A percentile compares a stretch with the other conserved stretches of the same genome.
phyloP scores from a whole-genome alignment of 2,797 vertebrate genomes.

The Typhlichthys eigenmanni region DNA sequence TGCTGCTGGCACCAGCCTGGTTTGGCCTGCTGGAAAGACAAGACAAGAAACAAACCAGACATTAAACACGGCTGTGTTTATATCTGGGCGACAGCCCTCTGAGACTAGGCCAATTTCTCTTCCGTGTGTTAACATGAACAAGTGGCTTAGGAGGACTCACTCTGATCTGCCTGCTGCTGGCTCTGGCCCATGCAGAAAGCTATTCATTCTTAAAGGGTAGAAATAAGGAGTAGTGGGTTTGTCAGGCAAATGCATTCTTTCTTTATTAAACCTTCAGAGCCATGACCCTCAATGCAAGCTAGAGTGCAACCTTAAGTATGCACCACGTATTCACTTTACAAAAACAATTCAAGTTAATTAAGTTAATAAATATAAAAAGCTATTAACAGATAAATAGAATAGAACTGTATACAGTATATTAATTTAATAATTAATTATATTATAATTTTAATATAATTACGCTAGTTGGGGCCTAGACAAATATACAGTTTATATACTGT shows the following conservation, averaged over 20 bases:
- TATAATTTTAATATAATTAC: no score
- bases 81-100: conserved; percentile 43
- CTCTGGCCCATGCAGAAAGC: conserved; percentile 92
- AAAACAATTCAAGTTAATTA: no score
- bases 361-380: no score
- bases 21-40: conserved; percentile 56
- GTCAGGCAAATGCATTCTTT: conserved; percentile 4
- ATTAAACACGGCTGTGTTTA: conserved; percentile 51
- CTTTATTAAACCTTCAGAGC: no score
- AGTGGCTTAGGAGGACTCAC: conserved; percentile 77
- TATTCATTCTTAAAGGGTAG: conserved; percentile 81
- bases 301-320: no score
- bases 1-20: conserved; percentile 60
- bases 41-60: conserved; percentile 34
- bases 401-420: no score
- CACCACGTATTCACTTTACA: no score
- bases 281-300: no score
- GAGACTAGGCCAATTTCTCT: conserved; percentile 44
- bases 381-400: no score
- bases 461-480: no score
- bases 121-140: conserved; percentile 38
- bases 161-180: conserved; percentile 81
- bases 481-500: no score
- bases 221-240: conserved; percentile 13
- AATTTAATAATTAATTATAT: no score